phyloP scores from a whole-genome alignment of 37 sponge, comb jelly and placozoan species.

The Theonella swinhoei region DNA sequence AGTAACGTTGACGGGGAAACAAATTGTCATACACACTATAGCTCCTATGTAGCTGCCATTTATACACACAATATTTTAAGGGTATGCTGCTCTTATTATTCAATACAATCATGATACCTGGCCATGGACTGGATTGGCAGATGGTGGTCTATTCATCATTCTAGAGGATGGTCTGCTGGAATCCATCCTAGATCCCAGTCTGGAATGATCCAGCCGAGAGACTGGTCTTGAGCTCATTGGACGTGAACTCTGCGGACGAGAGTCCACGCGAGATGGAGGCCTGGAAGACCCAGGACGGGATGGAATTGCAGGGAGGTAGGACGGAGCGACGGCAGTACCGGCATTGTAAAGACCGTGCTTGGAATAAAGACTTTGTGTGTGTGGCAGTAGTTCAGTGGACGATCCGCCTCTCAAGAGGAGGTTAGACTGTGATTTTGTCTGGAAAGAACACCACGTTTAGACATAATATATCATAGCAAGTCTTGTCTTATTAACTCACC shows the following conservation, averaged over 20 bases:
- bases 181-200: neutral
- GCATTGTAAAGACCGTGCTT: neutral
- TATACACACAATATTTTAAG: too few relatives aligned
- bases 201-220: neutral
- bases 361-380: neutral
- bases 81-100: too few relatives aligned
- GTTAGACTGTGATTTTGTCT: constrained; percentile 11
- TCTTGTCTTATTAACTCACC: too few relatives aligned
- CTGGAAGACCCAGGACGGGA: neutral
- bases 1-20: neutral
- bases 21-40: too few relatives aligned
- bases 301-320: neutral
- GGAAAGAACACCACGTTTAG: neutral
- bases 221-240: neutral
- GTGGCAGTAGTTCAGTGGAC: neutral
- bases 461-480: too few relatives aligned
- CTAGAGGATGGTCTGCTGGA: neutral
- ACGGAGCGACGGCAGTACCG: neutral
- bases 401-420: neutral
- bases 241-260: neutral
- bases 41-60: too few relatives aligned
- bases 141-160: neutral
- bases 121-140: neutral
- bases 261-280: neutral
- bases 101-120: too few relatives aligned